Base-by-base conservation (phyloP, 2,797 vertebrate genomes). In the Danio choprae region DNA sequence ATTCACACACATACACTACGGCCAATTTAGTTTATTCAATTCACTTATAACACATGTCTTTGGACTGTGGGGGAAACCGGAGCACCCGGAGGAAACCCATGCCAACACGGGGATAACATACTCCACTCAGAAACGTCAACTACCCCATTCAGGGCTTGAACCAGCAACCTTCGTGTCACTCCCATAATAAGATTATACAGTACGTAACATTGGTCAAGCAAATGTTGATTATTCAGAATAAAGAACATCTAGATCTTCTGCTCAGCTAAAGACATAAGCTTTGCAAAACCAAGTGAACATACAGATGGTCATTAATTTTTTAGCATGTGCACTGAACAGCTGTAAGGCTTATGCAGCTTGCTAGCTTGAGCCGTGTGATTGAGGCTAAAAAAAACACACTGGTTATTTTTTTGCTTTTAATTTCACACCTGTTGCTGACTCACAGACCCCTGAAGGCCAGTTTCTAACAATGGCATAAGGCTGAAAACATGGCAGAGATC, bases 371-470 rank as follows among this genome's bases (percentile, higher is more conserved):
- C 40, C 53, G 22, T 29, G 53, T 43, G 50, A 56, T 43, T 20
- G 36, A 36, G 29, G 8, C 64, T 79, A 77, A 81, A 82, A 77
- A 77, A 72, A 44, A 38, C 41, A 4, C 36, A 9, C 29, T 29
- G 29, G 29, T 29, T 29, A 29, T 29, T 29, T 65, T 56, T 43
- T 75, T 79, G 74, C 46, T 55, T 77, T 82, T 46, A 48, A 22
- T 41, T 46, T 67, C 59, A 77, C 84, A 86, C 85, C 84, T 87
- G 85, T 82, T 86, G 79, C 77, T 80, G 75, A 86, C 67, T 86
- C 72, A 82, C 67, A 65, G 36, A 51, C 56, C 40, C 48, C 77
- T 38, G 11, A 55, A 67, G 71, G 60, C 69, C 63, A 50, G 13
- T 69, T 78, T 63, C 68, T 74, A 51, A 53, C 53, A 81, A 81